phyloP scores from a whole-genome alignment of 2,797 vertebrate genomes.

The Pygocentrus nattereri region DNA sequence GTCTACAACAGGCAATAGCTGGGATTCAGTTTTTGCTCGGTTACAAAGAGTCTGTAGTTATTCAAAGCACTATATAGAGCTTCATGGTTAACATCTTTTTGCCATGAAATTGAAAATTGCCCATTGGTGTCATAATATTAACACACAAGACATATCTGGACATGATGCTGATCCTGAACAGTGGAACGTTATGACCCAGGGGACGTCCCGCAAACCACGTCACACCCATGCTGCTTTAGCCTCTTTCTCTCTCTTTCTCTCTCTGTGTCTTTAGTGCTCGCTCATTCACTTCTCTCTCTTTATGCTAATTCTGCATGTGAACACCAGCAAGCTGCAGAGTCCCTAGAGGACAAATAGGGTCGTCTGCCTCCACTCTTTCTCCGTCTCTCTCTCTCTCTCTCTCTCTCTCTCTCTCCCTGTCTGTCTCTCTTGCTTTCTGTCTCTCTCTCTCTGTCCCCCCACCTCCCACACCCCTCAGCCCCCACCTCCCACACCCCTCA shows the following conservation, averaged over 20 bases:
- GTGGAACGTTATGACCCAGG: conserved; percentile 44
- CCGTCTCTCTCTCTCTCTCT: conserved; percentile 49
- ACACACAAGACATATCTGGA: not conserved
- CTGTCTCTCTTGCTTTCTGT: conserved; percentile 47
- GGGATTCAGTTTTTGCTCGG: not conserved
- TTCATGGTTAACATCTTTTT: not conserved
- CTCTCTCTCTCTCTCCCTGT: conserved; percentile 48
- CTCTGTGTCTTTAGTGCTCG: conserved; percentile 35
- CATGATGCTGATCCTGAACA: conserved; percentile 48
- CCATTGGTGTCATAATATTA: not conserved
- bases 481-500: conserved; percentile 76
- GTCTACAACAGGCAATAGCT: not conserved
- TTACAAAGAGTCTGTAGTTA: not conserved
- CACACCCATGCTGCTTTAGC: conserved; percentile 54
- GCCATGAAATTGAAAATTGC: not conserved
- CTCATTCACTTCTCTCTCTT: conserved; percentile 37
- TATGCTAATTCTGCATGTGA: conserved; percentile 66
- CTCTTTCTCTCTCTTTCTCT: conserved; percentile 39
- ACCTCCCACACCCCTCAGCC: conserved; percentile 41
- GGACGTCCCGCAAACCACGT: conserved; percentile 45
- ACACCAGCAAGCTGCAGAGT: conserved; percentile 60
- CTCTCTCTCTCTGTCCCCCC: conserved; percentile 42
- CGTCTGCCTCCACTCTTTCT: conserved; percentile 62
- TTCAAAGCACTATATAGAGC: not conserved
- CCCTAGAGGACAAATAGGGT: conserved; percentile 74